Base-by-base conservation (phyloP, 1,140 invertebrate genomes). In the Atta cephalotes region DNA sequence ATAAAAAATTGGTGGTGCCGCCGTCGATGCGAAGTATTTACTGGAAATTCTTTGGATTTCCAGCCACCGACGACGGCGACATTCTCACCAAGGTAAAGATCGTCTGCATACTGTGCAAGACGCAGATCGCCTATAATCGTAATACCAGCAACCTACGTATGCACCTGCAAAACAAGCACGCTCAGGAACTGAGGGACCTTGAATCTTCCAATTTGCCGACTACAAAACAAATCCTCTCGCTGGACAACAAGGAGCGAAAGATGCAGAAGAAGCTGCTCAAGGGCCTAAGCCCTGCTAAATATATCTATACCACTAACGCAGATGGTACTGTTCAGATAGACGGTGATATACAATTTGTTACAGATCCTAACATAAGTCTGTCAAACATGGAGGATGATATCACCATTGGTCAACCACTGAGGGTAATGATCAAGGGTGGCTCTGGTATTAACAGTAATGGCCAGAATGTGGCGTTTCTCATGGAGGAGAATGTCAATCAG, bases 41-140 rank as follows among this genome's bases (percentile, higher is more conserved):
- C 91, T 97, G 96, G 96, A 96, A 96, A 88, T 96, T 96, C 91
- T 97, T 96, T 92, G 96, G 96, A 18, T 97, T 97, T 93, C 96
- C 96, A 63, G 96, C 96, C 0, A 96, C 95, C 60, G 96, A 96
- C 25, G 95, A 96, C 56, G 96, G 96, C 60, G 95, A 96, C 78
- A 96, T 97, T 80, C 92, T 97, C 3, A 97, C 96, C n/a, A 96
- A 96, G 94, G 94, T 96, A 5, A 96, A 96, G 89, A 96, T 97
- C 12, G 96, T 97, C 18, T 97, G 96, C 80, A 95, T 96, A 56
- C 87, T 97, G 0, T 97, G 96, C 88, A 96, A 96, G 91, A 96
- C 95, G 2, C 96, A 96, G 76, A 95, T 97, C 71, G 96, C 96
- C 6, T 97, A 97, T 58, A 97, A 97, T 88, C 95, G 96, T 31